Evolutionary conservation across 1,140 invertebrate species (phyloP).

Genomic region (Drosophila lini): DNA sequence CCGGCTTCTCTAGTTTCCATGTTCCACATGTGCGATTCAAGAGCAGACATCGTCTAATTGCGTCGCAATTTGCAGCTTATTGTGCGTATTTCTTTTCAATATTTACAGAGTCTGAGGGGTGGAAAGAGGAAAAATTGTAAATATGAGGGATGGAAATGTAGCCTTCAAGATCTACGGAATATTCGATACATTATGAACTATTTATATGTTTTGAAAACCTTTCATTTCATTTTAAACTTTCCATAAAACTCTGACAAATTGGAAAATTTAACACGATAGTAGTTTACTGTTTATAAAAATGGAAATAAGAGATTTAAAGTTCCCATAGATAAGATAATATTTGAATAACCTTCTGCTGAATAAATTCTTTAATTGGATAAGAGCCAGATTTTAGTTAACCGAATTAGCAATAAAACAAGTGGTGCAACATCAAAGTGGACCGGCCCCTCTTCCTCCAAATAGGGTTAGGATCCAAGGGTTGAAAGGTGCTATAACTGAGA

Average conservation of each 20-base stretch:
- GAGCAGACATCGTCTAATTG: conserved; percentile 45
- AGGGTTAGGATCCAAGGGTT: conserved; percentile 1
- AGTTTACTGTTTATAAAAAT: too few species aligned
- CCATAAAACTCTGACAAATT: too few species aligned
- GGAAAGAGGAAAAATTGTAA: background rate
- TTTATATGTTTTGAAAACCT: background rate
- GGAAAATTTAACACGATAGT: too few species aligned
- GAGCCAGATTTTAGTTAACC: background rate
- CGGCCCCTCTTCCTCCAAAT: background rate
- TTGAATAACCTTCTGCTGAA: too few species aligned
- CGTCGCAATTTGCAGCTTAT: conserved; percentile 45
- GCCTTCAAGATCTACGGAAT: background rate
- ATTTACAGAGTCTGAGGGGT: conserved; percentile 2
- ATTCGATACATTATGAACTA: background rate
- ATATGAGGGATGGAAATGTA: conserved; percentile 2
- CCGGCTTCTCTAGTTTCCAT: conserved; percentile 5
- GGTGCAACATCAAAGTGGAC: conserved; percentile 21
- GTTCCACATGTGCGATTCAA: conserved; percentile 27
- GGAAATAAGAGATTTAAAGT: too few species aligned
- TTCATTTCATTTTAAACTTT: background rate
- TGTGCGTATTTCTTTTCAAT: conserved; percentile 37
- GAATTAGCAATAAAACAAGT: background rate
- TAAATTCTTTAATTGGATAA: background rate
- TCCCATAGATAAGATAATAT: too few species aligned
- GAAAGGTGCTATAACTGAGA: conserved; percentile 14